phyloP scores from a whole-genome alignment of 2,888 invertebrate genomes.

The Synergus umbraculus region DNA sequence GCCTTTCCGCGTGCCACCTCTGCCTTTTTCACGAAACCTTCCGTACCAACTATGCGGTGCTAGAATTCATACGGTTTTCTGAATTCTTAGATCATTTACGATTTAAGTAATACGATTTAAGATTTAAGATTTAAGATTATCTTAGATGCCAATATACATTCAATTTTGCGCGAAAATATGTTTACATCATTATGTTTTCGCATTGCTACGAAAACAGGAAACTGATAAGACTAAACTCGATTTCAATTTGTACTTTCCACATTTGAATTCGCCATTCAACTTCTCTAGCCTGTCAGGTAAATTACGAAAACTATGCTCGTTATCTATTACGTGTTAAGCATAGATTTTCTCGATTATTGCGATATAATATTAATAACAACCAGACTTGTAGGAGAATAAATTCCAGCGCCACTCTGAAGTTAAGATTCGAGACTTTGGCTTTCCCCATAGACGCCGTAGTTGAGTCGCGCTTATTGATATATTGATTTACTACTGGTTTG shows the following conservation, averaged over 20 bases:
- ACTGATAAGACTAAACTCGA: conserved; percentile 18
- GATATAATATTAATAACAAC: conserved; percentile 25
- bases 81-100: background rate
- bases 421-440: background rate
- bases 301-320: conserved; percentile 11
- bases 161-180: background rate
- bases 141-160: background rate
- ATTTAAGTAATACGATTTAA: background rate
- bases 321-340: conserved; percentile 13
- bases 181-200: background rate
- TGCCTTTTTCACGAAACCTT: conserved; percentile 24
- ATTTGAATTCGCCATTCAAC: conserved; percentile 22
- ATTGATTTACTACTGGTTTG: conserved; percentile 26
- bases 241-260: conserved; percentile 16
- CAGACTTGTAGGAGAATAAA: conserved; percentile 6
- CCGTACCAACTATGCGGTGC: background rate
- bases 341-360: conserved; percentile 7
- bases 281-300: background rate
- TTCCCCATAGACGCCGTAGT: background rate
- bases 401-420: conserved; percentile 26
- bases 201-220: conserved; percentile 1
- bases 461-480: conserved; percentile 23
- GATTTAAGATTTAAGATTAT: background rate
- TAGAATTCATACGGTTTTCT: background rate
- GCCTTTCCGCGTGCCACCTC: conserved; percentile 56